A percentile compares a stretch with the other conserved stretches of the same genome.
Conservation (phyloP, 1,140 invertebrate genomes). For the Holcopasites calliopsidis region DNA sequence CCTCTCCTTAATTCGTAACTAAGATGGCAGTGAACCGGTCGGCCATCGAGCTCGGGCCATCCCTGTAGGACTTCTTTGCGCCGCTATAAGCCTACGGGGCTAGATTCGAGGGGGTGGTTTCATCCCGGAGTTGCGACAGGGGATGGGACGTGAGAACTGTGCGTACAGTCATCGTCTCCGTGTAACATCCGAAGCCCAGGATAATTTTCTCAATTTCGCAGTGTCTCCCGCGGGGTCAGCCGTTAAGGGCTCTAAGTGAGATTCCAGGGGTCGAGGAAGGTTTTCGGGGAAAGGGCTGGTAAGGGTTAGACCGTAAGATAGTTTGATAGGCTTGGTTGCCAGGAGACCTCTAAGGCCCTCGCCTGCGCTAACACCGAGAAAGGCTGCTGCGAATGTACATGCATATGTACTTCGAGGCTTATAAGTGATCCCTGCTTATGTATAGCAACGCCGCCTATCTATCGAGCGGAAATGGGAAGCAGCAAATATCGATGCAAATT, state of each 20-base stretch:
- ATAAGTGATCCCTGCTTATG: constrained; percentile 61
- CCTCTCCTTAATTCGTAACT: constrained; percentile 77
- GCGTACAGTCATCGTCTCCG: constrained; percentile 68
- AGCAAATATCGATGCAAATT: constrained; percentile 49
- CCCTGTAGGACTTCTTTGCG: constrained; percentile 51
- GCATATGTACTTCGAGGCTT: constrained; percentile 61
- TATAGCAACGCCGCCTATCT: constrained; percentile 39
- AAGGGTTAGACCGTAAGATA: constrained; percentile 77
- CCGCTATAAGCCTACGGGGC: constrained; percentile 33
- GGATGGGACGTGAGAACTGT: constrained; percentile 67
- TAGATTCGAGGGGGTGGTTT: constrained; percentile 25
- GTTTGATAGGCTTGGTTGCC: constrained; percentile 80
- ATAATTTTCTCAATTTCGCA: constrained; percentile 80
- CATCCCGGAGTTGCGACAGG: background rate
- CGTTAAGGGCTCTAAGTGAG: constrained; percentile 78
- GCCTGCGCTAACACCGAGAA: constrained; percentile 70
- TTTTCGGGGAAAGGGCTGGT: constrained; percentile 57
- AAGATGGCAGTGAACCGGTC: constrained; percentile 72
- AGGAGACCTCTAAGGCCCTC: constrained; percentile 74
- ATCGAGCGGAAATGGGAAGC: constrained; percentile 18
- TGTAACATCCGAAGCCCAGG: constrained; percentile 67
- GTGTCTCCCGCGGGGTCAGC: constrained; percentile 77
- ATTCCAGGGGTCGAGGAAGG: constrained; percentile 71
- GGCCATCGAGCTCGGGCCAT: constrained; percentile 53
- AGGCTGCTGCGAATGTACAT: constrained; percentile 62